These are phyloP conservation scores for Lordiphosa mommai DNA, from an alignment of 1,140 invertebrate species.

Conservation along the genomic window DNA sequence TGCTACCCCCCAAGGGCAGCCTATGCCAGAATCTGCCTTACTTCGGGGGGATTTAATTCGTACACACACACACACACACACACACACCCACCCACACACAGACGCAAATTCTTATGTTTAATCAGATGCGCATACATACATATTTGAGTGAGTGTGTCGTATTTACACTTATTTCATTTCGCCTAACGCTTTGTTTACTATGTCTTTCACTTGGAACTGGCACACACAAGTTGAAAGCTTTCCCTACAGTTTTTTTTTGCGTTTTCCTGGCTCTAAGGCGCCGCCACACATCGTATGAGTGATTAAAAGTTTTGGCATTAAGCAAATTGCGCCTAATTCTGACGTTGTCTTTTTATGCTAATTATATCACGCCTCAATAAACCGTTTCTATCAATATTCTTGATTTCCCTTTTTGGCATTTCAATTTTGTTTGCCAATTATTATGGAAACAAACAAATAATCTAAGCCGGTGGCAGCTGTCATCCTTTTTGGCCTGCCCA, in stretches of 20 bases:
- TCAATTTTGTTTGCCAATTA: constrained; percentile 45
- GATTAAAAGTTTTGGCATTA: constrained; percentile 74
- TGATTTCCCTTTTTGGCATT: constrained; percentile 38
- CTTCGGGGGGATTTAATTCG: constrained; percentile 45
- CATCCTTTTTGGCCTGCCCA: constrained; percentile 35
- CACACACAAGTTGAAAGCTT: constrained; percentile 27
- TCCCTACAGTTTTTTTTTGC: constrained; percentile 5
- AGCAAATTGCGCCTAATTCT: constrained; percentile 62
- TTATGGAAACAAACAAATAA: constrained; percentile 58
- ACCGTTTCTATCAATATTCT: constrained; percentile 40
- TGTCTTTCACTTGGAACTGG: constrained; percentile 2
- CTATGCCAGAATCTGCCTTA: neutral
- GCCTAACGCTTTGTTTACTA: constrained; percentile 61
- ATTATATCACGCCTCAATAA: constrained; percentile 68
- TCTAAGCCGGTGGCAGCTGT: constrained; percentile 51
- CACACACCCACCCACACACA: constrained; percentile 19
- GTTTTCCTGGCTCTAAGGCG: constrained; percentile 18
- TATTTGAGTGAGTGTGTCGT: constrained; percentile 62
- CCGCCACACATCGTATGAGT: constrained; percentile 63
- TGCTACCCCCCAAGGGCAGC: no score
- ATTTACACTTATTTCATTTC: constrained; percentile 72
- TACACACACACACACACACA: constrained; percentile 20
- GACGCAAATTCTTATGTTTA: constrained; percentile 54
- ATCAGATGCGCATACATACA: constrained; percentile 73
- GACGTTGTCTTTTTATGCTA: constrained; percentile 42